Conservation (phyloP, 92 coral and sea anemone species). For the Porites evermanni region DNA sequence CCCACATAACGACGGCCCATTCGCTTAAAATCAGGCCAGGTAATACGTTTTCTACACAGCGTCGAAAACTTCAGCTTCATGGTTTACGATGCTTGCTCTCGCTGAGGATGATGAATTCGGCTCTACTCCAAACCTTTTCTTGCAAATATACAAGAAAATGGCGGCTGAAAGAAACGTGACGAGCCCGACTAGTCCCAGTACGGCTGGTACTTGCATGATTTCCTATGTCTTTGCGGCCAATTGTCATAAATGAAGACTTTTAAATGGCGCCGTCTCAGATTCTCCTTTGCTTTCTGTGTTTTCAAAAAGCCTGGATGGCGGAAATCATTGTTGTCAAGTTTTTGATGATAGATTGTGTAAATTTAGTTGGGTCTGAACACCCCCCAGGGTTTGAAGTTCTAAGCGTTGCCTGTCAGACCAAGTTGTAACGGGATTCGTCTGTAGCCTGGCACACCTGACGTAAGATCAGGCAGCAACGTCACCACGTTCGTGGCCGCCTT, state of each 20-base stretch:
- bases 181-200: conserved; percentile 32
- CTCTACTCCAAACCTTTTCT: conserved; percentile 32
- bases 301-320: too few relatives aligned
- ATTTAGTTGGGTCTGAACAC: neutral
- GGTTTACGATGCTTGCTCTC: conserved; percentile 12
- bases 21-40: neutral
- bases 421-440: too few relatives aligned
- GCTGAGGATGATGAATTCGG: conserved; percentile 26
- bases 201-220: conserved; percentile 47
- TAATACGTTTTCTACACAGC: neutral
- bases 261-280: neutral
- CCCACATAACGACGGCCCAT: neutral
- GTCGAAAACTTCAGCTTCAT: conserved; percentile 18
- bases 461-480: too few relatives aligned
- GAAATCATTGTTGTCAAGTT: neutral
- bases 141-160: conserved; percentile 34
- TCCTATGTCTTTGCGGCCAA: neutral
- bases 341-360: neutral
- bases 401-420: neutral
- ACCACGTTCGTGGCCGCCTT: too few relatives aligned
- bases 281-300: neutral
- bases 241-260: neutral
- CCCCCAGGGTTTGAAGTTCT: neutral
- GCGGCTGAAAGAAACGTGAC: conserved; percentile 33
- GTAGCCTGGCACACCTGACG: too few relatives aligned